Evolutionary conservation across 2,888 invertebrate genomes (phyloP).

Genomic region (Caenorhabditis sulstoni): DNA sequence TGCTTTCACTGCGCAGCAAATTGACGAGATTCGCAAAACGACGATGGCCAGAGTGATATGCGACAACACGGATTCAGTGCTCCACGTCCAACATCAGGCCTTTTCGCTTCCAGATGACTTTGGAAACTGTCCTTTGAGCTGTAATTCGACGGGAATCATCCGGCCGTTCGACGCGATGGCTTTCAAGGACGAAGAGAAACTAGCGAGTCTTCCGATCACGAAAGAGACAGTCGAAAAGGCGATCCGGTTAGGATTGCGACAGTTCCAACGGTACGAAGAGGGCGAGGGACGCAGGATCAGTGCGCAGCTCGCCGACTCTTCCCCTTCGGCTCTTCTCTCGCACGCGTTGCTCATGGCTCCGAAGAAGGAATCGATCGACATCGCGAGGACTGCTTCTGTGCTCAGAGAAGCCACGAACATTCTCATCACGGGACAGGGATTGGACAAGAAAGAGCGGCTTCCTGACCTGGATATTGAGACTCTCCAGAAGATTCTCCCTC

Average conservation of each 20-base stretch:
- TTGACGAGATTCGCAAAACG: slow-evolving; percentile 77
- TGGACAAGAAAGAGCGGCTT: slow-evolving; percentile 71
- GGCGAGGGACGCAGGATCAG: slow-evolving; percentile 70
- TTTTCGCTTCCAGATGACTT: slow-evolving; percentile 76
- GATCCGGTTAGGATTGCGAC: slow-evolving; percentile 75
- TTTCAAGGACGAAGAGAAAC: slow-evolving; percentile 78
- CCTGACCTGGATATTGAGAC: slow-evolving; percentile 76
- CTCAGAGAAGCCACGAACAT: slow-evolving; percentile 79
- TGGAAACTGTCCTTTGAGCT: slow-evolving; percentile 78
- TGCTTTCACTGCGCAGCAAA: slow-evolving; percentile 77
- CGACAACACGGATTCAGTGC: slow-evolving; percentile 77
- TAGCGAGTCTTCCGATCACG: slow-evolving; percentile 76
- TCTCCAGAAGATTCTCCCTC: slow-evolving; percentile 77
- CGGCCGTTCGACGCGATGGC: slow-evolving; percentile 64
- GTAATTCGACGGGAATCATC: slow-evolving; percentile 74
- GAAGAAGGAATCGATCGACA: slow-evolving; percentile 78
- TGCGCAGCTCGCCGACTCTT: slow-evolving; percentile 42
- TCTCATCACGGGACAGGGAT: slow-evolving; percentile 75
- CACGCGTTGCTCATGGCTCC: slow-evolving; percentile 79
- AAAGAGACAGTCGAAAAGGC: slow-evolving; percentile 78
- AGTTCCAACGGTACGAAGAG: slow-evolving; percentile 73
- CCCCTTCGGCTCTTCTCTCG: slow-evolving; percentile 70
- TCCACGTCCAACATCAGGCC: slow-evolving; percentile 75
- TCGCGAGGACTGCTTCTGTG: slow-evolving; percentile 77
- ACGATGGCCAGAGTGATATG: slow-evolving; percentile 78